Evolutionary conservation across 2,888 invertebrate species (phyloP).

Genomic region (Noctua janthina): DNA sequence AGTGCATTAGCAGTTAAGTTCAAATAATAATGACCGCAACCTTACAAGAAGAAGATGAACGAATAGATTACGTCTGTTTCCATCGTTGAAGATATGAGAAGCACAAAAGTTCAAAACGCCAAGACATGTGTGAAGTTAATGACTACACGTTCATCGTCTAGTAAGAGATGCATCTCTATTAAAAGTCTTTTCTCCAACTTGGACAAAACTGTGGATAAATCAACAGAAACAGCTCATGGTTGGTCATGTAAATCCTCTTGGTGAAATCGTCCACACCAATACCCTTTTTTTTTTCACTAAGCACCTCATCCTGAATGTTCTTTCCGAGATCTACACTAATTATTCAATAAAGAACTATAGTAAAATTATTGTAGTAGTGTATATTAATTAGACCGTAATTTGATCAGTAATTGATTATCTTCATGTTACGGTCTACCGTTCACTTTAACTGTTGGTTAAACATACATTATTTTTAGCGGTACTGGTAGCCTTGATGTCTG

Average conservation of each 20-base stretch:
- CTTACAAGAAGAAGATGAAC: neutral
- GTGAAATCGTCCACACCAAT: neutral
- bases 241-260: neutral
- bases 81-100: neutral
- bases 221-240: neutral
- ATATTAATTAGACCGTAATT: slow-evolving; percentile 48
- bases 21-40: neutral
- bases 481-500: slow-evolving; percentile 50
- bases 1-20: neutral
- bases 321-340: neutral
- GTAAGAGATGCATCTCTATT: neutral
- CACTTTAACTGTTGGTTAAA: slow-evolving; percentile 60
- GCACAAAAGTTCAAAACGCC: neutral
- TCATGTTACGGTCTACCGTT: slow-evolving; percentile 53
- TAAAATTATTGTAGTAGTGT: slow-evolving; percentile 36
- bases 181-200: neutral
- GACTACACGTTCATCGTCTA: neutral
- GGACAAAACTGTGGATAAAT: neutral
- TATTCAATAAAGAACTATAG: neutral
- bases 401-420: slow-evolving; percentile 58
- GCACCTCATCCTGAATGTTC: neutral
- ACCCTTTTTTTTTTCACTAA: neutral
- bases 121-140: too few relatives aligned
- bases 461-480: slow-evolving; percentile 37
- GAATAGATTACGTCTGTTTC: neutral